These are phyloP conservation scores for Toxotes jaculatrix DNA, from an alignment of 2,113 vertebrate genomes.

Conservation along the genomic window DNA sequence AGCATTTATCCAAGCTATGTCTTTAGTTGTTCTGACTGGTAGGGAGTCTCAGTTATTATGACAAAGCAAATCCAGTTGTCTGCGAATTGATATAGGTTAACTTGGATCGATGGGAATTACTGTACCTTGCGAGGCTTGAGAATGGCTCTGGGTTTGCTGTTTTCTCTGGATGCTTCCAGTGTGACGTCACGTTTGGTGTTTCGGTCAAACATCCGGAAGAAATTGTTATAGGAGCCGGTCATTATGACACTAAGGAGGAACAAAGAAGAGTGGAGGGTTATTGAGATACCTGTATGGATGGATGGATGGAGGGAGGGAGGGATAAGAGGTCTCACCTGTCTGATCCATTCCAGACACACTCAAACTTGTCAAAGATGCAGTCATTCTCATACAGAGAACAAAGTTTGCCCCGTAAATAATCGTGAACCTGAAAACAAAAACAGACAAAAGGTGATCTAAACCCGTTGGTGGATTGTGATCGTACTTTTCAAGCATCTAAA, in stretches of 20 bases:
- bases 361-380: slow-evolving; percentile 99
- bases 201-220: slow-evolving; percentile 98
- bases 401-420: slow-evolving; percentile 95
- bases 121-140: slow-evolving; percentile 92
- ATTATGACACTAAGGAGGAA: slow-evolving; percentile 90
- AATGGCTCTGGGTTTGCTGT: slow-evolving; percentile 96
- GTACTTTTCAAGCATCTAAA: slow-evolving; percentile 6
- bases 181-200: slow-evolving; percentile 97
- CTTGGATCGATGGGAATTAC: neutral
- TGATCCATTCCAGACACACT: slow-evolving; percentile 97
- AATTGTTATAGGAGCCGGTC: slow-evolving; percentile 98
- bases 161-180: slow-evolving; percentile 95
- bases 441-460: slow-evolving; percentile 1
- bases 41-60: neutral
- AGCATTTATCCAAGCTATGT: neutral
- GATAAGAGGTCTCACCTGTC: slow-evolving; percentile 89
- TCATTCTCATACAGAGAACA: slow-evolving; percentile 97
- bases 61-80: slow-evolving; percentile 9
- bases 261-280: slow-evolving; percentile 17
- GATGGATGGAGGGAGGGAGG: neutral
- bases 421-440: slow-evolving; percentile 88
- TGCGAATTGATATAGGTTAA: neutral
- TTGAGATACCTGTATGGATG: neutral
- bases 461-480: neutral
- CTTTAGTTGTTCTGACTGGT: neutral